Evolutionary conservation across 2,113 vertebrate genomes (phyloP).

Genomic region (Potamarius usumacintae): DNA sequence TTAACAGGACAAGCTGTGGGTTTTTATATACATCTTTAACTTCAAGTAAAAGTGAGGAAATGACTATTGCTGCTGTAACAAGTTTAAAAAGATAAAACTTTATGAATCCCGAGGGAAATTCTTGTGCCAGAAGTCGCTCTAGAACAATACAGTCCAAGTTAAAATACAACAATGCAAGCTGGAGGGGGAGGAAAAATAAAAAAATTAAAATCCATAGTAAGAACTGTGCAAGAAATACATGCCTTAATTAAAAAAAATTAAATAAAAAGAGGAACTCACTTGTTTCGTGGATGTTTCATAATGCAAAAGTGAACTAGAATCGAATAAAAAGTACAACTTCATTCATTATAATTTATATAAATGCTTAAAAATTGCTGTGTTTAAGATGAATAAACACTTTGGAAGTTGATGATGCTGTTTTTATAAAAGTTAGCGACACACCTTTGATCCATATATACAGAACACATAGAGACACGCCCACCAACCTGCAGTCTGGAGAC

Average conservation of each 20-base stretch:
- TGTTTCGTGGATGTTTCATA: background rate
- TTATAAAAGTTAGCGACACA: background rate
- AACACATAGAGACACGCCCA: background rate
- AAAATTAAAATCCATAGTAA: too few relatives aligned
- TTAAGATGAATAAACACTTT: background rate
- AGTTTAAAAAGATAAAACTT: too few relatives aligned
- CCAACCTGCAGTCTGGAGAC: background rate
- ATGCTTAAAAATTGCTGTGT: background rate
- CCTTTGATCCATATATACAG: background rate
- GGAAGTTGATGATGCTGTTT: too few relatives aligned
- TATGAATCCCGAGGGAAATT: too few relatives aligned
- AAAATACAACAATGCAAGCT: too few relatives aligned
- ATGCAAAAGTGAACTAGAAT: background rate
- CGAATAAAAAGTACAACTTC: background rate
- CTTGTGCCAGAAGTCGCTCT: too few relatives aligned
- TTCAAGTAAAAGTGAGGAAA: background rate
- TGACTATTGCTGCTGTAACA: background rate
- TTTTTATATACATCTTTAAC: background rate
- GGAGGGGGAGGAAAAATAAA: too few relatives aligned
- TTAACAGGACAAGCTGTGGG: background rate
- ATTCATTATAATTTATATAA: background rate
- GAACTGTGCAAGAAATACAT: too few relatives aligned
- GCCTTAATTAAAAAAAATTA: too few relatives aligned
- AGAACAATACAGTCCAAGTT: too few relatives aligned
- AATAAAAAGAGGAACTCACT: background rate